Evolutionary conservation across 2,888 invertebrate genomes (phyloP), one percentile per base, ranked within the genome.

Genomic region (Eupsilia transversa): DNA sequence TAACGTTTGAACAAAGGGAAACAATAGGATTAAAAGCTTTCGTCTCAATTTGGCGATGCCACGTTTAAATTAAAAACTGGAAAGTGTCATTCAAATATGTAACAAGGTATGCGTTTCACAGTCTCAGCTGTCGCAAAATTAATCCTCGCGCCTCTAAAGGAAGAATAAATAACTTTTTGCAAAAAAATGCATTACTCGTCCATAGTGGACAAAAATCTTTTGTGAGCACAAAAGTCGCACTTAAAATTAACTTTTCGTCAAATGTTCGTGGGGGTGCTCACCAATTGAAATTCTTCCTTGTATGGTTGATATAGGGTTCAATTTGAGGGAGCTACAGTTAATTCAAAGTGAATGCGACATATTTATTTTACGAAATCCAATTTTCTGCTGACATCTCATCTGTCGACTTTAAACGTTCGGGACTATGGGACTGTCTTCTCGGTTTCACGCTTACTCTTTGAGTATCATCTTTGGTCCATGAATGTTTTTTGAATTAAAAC

Each of bases 301-400:
- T 84, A 35, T 0, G 7, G 0, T 38, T 27, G 0, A 0, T 0
- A 64, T 81, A 91, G 81, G 87, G 89, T 88, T 79, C 79, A 79
- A 79, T 91, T 91, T 93, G 54, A 77, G 54, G 17, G 57, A 77
- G 71, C 77, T 38, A 43, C 64, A 72, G 75, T 89, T 92, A 92
- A 93, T 92, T 93, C 92, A 92, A 94, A 93, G 92, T 92, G 91
- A 93, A 93, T 93, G 93, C 92, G 95, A 96, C 96, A 96, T 96
- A 95, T 96, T 96, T 96, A 96, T 96, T 96, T 96, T 95, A 94
- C 95, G 91, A 95, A 96, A 96, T 96, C 96, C 96, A 96, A 96
- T 96, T 96, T 96, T 96, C 96, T 96, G 96, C 96, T 94, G 96
- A 96, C 96, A 94, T 95, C 93, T 96, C 95, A 95, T 94, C 96